These are phyloP conservation scores for Pedionomus torquatus DNA, from an alignment of 2,113 vertebrate genomes.

Conservation along the genomic window DNA sequence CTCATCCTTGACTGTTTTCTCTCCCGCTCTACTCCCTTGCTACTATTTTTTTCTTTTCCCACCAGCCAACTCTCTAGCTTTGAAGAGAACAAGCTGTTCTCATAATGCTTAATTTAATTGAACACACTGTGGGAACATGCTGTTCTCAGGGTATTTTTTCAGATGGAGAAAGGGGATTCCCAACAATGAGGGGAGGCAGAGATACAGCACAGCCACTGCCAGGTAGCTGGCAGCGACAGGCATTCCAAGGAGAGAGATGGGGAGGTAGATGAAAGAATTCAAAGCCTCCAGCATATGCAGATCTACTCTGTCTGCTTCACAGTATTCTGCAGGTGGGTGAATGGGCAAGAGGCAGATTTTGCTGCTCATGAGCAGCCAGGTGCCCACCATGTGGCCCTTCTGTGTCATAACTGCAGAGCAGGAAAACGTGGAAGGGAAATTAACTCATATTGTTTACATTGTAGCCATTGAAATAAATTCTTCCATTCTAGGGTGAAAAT, in stretches of 20 bases:
- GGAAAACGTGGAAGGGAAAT: neutral
- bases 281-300: neutral
- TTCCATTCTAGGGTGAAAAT: neutral
- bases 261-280: neutral
- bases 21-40: slow-evolving; percentile 42
- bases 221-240: neutral
- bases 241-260: neutral
- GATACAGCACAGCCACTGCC: neutral
- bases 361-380: neutral
- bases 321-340: neutral
- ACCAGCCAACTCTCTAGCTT: slow-evolving; percentile 3
- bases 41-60: neutral
- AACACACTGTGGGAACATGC: slow-evolving; percentile 50
- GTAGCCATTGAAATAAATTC: neutral
- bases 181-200: neutral
- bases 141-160: slow-evolving; percentile 55
- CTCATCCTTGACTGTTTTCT: slow-evolving; percentile 47
- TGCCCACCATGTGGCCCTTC: neutral
- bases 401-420: neutral
- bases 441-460: neutral
- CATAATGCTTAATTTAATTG: slow-evolving; percentile 56
- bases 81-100: slow-evolving; percentile 59
- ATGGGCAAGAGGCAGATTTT: neutral
- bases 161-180: slow-evolving; percentile 56
- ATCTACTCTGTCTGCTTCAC: neutral